These are phyloP conservation scores for Ciconia maguari DNA, from an alignment of 2,113 vertebrate genomes.

Conservation along the genomic window DNA sequence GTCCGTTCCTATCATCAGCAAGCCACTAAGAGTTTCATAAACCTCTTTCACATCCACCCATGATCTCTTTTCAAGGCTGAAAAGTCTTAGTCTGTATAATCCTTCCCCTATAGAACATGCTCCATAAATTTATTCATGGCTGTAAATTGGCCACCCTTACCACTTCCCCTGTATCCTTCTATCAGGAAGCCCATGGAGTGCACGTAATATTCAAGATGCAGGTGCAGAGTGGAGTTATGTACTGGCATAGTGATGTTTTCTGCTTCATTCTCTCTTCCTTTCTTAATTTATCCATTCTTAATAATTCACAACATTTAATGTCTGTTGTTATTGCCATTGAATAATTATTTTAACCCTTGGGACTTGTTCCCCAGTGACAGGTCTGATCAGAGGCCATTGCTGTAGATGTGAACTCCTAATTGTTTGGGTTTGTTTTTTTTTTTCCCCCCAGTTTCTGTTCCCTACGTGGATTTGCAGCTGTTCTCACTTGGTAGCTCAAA, in stretches of 20 bases:
- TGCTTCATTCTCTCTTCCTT: neutral
- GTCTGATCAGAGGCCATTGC: neutral
- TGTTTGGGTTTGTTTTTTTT: neutral
- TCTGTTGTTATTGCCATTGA: neutral
- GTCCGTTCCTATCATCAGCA: fast-evolving
- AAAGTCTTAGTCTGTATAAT: neutral
- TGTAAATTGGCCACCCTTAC: neutral
- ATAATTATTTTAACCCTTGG: neutral
- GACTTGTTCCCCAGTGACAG: neutral
- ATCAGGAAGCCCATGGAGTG: fast-evolving
- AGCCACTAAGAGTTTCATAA: neutral
- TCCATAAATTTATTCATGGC: neutral
- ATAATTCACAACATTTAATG: neutral
- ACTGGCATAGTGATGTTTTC: neutral
- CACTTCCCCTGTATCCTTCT: neutral
- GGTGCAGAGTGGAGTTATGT: neutral
- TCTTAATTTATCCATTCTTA: neutral
- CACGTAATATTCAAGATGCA: neutral
- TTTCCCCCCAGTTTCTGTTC: fast-evolving
- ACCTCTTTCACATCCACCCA: neutral
- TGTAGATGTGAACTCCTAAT: neutral
- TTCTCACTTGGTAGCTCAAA: neutral
- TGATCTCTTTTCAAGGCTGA: neutral
- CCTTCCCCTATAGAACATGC: neutral
- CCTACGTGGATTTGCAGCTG: neutral